phyloP scores from a whole-genome alignment of 2,797 vertebrate genomes.

The Diglossa cyanea region DNA sequence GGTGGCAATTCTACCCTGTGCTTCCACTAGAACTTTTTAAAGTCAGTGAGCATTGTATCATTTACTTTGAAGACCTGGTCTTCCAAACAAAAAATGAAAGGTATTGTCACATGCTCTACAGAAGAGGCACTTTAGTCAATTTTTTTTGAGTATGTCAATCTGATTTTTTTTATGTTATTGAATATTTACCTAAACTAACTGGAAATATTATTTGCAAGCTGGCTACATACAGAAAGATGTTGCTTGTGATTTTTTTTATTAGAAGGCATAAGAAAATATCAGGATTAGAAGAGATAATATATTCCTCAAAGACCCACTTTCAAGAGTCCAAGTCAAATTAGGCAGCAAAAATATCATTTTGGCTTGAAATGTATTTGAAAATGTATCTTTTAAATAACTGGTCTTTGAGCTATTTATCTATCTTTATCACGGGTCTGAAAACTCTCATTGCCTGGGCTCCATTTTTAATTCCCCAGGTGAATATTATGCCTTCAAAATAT shows the following conservation, averaged over 20 bases:
- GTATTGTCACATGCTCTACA: neutral
- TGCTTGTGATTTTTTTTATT: neutral
- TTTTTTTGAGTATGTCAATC: neutral
- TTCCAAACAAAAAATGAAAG: neutral
- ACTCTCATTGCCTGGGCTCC: neutral
- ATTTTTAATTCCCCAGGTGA: slow-evolving; percentile 27
- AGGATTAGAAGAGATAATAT: neutral
- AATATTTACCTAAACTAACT: neutral
- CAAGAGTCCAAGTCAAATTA: neutral
- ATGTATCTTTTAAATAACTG: neutral
- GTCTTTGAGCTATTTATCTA: neutral
- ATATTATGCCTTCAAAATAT: slow-evolving; percentile 31
- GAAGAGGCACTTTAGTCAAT: neutral
- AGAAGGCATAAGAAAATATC: neutral
- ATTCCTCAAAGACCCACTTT: neutral
- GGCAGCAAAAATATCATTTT: neutral
- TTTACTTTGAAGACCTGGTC: neutral
- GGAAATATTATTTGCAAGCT: neutral
- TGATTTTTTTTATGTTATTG: neutral
- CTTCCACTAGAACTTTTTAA: neutral
- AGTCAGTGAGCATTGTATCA: neutral
- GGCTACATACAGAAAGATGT: neutral
- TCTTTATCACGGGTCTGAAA: neutral
- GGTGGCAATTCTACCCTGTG: neutral
- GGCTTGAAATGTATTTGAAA: neutral